Evolutionary conservation across 2,888 invertebrate genomes (phyloP), one percentile per base, ranked within the genome.

Genomic region (Drosophila multiciliata): DNA sequence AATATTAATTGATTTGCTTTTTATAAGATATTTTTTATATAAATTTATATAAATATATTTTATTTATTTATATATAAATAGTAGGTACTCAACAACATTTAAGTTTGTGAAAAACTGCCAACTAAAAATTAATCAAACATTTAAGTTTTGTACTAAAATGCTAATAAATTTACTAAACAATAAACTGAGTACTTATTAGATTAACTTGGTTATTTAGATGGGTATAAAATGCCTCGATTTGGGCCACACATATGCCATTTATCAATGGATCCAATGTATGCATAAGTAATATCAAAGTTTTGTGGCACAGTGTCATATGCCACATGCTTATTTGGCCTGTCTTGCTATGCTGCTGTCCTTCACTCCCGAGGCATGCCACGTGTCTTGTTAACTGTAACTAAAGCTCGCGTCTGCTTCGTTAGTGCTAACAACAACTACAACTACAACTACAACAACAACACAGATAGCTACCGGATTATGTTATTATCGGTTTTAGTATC

Each of bases 401-500:
- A 84, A 82, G 90, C 90, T 71, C 50, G 67, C 62, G 57, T 54
- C 67, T 66, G 72, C 66, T 72, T 78, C 65, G 78, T 80, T 80
- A 83, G 68, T 61, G 61, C 40, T 38, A 45, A 48, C 17, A 33
- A 12, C 26, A 64, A 66, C 54, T 11, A 35, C 33, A 53, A 53
- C 23, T 17, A 35, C 53, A 53, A 35, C 20, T 23, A 52, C 12
- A 20, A 12, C 48, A 20, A 15, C 15, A 67, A 48, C 49, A 49
- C 53, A 20, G 29, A 29, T 33, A 54, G 33, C 48, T 66, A 66
- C 54, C 77, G 74, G 86, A 90, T 90, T 87, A 88, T 86, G 89
- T 81, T 87, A 90, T 87, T 87, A 90, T 90, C 89, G 89, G 87
- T 81, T 72, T 90, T 86, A 90, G 83, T 90, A 89, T 89, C 81